Evolutionary conservation across 2,888 invertebrate species (phyloP), one percentile per base, ranked within the genome.

Genomic region (Zaprionus bogoriensis): DNA sequence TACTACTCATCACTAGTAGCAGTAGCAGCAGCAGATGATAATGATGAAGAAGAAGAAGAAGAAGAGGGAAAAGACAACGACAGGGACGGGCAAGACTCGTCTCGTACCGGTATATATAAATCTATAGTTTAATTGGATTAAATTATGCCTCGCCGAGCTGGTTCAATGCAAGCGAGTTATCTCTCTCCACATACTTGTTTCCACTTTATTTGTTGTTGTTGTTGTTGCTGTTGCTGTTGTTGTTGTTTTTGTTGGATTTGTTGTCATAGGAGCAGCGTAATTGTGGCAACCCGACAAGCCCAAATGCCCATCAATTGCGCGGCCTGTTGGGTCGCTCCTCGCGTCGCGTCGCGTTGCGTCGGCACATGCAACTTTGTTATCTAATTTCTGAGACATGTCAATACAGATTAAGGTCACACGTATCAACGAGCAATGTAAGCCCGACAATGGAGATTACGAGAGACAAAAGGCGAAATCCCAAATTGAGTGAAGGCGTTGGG

Each of bases 361-460:
- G 60, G 51, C 61, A 64, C 32, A 36, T 36, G 80, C 82, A 77
- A 78, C 70, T 79, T 81, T 77, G 74, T 87, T 87, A 87, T 87
- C 87, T 79, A 84, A 83, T 81, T 83, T 78, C 66, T 68, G 74
- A 74, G 47, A 83, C 75, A 72, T 87, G 88, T 87, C 88, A 87
- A 87, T 85, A 67, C 74, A 83, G 85, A 88, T 87, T 87, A 87
- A 67, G 86, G 88, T 87, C 87, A 87, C 70, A 75, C 72, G 83
- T 83, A 87, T 87, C 88, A 60, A 39, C 65, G 65, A 47, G 60
- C 67, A 80, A 57, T 67, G 54, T 64, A 67, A 80, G 71, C 75
- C 84, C 66, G 87, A 82, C 84, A 86, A 77, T 69, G 48, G 73
- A 71, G 82, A 86, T 82, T 83, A 83, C 60, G 50, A 45, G 25